Evolutionary conservation across 2,888 invertebrate species (phyloP).

Genomic region (Ennomos fuscantarius): DNA sequence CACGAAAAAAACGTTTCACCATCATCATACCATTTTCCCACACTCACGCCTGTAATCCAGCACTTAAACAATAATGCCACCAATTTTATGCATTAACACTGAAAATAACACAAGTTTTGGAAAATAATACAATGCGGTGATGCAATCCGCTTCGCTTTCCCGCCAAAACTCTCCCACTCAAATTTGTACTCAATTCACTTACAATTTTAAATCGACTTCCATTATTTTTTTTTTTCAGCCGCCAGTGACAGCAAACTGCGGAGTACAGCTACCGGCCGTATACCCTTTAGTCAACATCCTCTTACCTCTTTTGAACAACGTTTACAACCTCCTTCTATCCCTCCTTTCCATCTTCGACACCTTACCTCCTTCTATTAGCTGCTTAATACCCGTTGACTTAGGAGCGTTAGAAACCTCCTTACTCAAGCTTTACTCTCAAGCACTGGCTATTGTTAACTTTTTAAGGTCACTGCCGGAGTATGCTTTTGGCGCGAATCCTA

Average conservation of each 20-base stretch:
- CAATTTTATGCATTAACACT: no score
- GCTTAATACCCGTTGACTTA: constrained; percentile 73
- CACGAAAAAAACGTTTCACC: no score
- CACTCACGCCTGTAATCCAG: no score
- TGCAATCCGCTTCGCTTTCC: no score
- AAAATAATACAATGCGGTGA: no score
- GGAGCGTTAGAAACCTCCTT: constrained; percentile 74
- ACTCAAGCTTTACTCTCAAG: constrained; percentile 74
- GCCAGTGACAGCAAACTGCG: constrained; percentile 60
- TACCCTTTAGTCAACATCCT: constrained; percentile 78
- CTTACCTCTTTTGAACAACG: constrained; percentile 75
- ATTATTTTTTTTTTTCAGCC: constrained; percentile 53
- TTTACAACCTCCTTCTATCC: constrained; percentile 76
- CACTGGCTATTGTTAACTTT: constrained; percentile 77
- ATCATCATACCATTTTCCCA: no score
- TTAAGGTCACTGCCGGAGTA: constrained; percentile 70
- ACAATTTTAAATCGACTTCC: no score
- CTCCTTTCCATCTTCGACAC: constrained; percentile 78
- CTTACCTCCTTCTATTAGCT: constrained; percentile 70
- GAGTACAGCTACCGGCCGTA: constrained; percentile 74
- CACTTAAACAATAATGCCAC: no score
- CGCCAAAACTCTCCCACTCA: no score
- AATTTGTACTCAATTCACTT: no score
- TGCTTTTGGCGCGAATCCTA: constrained; percentile 70
- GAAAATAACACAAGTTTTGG: no score